Evolutionary conservation across 2,113 vertebrate genomes (phyloP), one percentile per base, ranked within the genome.

Genomic region (Sinocyclocheilus grahami): DNA sequence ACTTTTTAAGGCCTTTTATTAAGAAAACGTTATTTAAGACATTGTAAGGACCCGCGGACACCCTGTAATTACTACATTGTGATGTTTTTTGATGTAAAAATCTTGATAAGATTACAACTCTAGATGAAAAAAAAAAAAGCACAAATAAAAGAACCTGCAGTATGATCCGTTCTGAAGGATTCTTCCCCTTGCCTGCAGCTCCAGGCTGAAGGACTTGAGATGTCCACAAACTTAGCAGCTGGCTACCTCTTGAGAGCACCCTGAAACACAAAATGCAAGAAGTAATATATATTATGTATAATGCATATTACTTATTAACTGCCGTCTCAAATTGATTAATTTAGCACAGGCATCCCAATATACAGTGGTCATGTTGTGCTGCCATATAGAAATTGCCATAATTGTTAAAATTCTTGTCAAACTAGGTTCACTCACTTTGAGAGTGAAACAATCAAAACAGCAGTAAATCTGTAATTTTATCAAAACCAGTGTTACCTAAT

Each of bases 181-280:
- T 91, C 92, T 93, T 95, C 91, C 93, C 97, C 88, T 94, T 96
- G 80, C 90, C 91, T 67, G 90, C 89, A 18, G 84, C 82, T 79
- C 94, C 93, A 37, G 89, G 37, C 16, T 92, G 89, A 77, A 90
- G 92, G 2, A 85, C 91, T 84, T 94, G 91, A 1, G 94, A 95
- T 3, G 95, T 96, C 97, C 98, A 99, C 87, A 99, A 91, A 81
- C 96, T 95, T 12, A 99, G 91, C 87, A 99, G 95, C 88, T 95
- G 95, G 86, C 96, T 98, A 89, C 97, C 97, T 87, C 91, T 92
- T 65, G 96, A 95, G 77, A 99, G 94, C 75, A 97, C 92, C 65
- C 98, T 98, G 90, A n/a, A 85, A 87, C 18, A 85, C 46, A 62
- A 18, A 3, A 16, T 9, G 9, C 39, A 75, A 4, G 37, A 51